Evolutionary conservation across 2,113 vertebrate species (phyloP).

Genomic region (Phycodurus eques): DNA sequence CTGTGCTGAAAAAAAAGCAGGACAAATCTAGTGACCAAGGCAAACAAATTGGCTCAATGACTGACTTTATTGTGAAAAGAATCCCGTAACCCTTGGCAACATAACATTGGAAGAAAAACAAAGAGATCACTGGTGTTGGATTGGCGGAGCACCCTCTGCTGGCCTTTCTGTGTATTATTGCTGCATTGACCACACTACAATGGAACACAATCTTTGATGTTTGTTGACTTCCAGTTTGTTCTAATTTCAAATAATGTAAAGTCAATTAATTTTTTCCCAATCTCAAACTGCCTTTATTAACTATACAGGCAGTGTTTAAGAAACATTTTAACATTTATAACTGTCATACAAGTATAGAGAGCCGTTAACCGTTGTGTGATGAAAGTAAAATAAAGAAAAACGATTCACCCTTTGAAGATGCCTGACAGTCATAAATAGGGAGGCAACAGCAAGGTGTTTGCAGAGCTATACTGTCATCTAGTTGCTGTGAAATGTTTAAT

Average conservation of each 20-base stretch:
- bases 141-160: conserved; percentile 22
- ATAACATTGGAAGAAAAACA: conserved; percentile 10
- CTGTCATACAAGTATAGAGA: too few relatives aligned
- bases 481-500: too few relatives aligned
- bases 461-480: too few relatives aligned
- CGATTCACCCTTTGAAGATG: too few relatives aligned
- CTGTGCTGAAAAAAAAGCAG: conserved; percentile 23
- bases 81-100: conserved; percentile 11
- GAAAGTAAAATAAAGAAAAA: too few relatives aligned
- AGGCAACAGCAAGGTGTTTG: too few relatives aligned
- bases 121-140: conserved; percentile 8
- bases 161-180: background rate
- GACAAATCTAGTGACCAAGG: conserved; percentile 26
- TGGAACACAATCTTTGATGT: background rate
- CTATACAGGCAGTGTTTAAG: too few relatives aligned
- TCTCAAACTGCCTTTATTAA: too few relatives aligned
- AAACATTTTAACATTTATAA: too few relatives aligned
- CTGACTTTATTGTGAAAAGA: conserved; percentile 17
- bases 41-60: background rate
- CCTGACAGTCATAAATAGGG: too few relatives aligned
- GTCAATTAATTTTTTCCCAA: background rate
- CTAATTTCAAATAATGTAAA: background rate
- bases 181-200: background rate
- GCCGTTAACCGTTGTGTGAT: too few relatives aligned
- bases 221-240: background rate